Percentiles rank a stretch among this genome's conserved stretches.
phyloP scores from a whole-genome alignment of 2,797 vertebrate genomes.

The Squalus acanthias region DNA sequence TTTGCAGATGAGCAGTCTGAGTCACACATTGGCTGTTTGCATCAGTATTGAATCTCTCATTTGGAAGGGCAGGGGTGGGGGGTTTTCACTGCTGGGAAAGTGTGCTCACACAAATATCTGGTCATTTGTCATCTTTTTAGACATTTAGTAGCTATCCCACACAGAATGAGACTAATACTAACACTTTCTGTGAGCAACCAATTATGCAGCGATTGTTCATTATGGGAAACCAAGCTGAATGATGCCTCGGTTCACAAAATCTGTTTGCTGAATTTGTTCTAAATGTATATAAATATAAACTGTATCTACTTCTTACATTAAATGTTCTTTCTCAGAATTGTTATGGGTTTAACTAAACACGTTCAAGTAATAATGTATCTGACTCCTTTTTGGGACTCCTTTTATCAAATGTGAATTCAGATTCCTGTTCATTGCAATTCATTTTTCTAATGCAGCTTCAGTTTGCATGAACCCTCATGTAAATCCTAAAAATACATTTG shows the following conservation, averaged over 20 bases:
- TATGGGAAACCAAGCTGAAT: slow-evolving; percentile 3
- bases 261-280: neutral
- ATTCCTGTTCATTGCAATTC: neutral
- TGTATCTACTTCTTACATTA: too few relatives aligned
- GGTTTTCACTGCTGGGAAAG: slow-evolving; percentile 5
- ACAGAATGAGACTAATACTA: neutral
- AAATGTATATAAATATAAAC: slow-evolving; percentile 6
- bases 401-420: neutral
- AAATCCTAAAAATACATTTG: neutral
- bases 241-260: neutral
- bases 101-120: neutral
- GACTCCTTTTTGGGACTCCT: neutral
- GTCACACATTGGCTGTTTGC: neutral
- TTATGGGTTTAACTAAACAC: neutral
- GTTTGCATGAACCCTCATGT: neutral
- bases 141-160: neutral
- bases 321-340: neutral
- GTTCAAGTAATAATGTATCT: neutral
- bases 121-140: slow-evolving; percentile 23
- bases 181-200: neutral
- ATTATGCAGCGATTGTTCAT: neutral
- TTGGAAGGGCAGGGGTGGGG: neutral
- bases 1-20: neutral
- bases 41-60: neutral
- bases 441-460: neutral